These are phyloP conservation scores for Pemphredon lugubris DNA, from an alignment of 2,888 invertebrate genomes.

Conservation along the genomic window DNA sequence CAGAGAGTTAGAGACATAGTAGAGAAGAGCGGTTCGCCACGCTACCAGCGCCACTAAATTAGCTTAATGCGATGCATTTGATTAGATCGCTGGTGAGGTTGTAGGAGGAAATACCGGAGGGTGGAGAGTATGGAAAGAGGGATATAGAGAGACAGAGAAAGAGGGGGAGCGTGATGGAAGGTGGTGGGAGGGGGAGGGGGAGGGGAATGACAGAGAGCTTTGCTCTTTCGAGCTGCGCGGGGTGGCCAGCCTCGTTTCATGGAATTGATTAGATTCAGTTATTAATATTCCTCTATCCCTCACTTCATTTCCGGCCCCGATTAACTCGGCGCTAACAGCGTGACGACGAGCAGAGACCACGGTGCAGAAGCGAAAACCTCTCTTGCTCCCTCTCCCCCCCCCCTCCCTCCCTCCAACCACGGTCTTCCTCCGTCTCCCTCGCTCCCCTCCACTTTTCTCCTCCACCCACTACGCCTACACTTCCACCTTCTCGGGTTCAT, in stretches of 20 bases:
- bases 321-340: conserved; percentile 79
- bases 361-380: conserved; percentile 57
- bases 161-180: conserved; percentile 33
- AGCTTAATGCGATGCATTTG: conserved; percentile 77
- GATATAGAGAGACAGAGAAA: conserved; percentile 32
- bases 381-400: conserved; percentile 44
- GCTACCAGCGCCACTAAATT: conserved; percentile 74
- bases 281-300: conserved; percentile 80
- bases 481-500: conserved; percentile 48
- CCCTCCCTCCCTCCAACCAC: conserved; percentile 19
- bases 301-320: conserved; percentile 79
- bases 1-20: conserved; percentile 24
- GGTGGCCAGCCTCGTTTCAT: conserved; percentile 75
- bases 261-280: conserved; percentile 80
- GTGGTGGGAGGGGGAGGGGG: conserved; percentile 24
- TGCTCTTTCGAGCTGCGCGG: conserved; percentile 66
- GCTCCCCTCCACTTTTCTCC: too few relatives aligned
- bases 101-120: conserved; percentile 49
- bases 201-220: conserved; percentile 43
- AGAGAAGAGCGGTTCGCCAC: conserved; percentile 63
- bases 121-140: conserved; percentile 23
- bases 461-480: conserved; percentile 28
- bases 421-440: not conserved
- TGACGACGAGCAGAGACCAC: conserved; percentile 76
- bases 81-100: conserved; percentile 73